Base-by-base conservation (phyloP, 2,888 invertebrate genomes). In the Mesoligia furuncula region DNA sequence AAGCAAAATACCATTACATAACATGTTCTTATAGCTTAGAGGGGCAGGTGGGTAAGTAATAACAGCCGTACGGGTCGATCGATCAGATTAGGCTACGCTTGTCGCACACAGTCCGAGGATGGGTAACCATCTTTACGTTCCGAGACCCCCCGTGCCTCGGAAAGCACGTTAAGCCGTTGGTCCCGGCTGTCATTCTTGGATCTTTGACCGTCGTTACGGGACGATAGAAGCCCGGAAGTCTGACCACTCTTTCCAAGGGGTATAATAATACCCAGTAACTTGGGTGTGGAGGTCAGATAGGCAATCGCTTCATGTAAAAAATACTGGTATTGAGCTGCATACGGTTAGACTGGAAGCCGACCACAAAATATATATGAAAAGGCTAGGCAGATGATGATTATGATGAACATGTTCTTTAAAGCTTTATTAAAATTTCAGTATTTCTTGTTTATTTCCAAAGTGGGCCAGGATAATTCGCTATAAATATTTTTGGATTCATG, bases 381-480 rank as follows among this genome's bases (percentile, higher is more conserved):
- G 7, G 20, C 51, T 51, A 20, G 48, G 48, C 48, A 48, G 51
- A 51, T 51, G 8, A 20, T 8, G 20, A 20, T 36, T 36, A 36
- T 51, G 51, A 51, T 20, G 51, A 51, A 20, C 20, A 51, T 51
- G 20, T 7, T 51, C 20, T 48, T 51, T 51, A 51, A 51, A 51
- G 20, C 51, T 51, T 24, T 54, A 51, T 45, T 48, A 69, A 39
- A 3, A 48, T 39, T 31, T 57, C 15, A 48, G 24, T 42, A 27
- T 45, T 81, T 45, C 7, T 42, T 57, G 48, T 64, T 76, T 80
- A 45, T 75, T 57, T 24, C 36, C 15, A 45, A 24, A 76, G 8
- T 39, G 39, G 9, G 31, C n/a, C 17, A 48, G 36, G 45, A 66
- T 78, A 78, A 48, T 66, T 54, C 13, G 24, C 24, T 36, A 7